Conservation (phyloP, 2,888 invertebrate species). For the Nephrocerus scutellatus region DNA sequence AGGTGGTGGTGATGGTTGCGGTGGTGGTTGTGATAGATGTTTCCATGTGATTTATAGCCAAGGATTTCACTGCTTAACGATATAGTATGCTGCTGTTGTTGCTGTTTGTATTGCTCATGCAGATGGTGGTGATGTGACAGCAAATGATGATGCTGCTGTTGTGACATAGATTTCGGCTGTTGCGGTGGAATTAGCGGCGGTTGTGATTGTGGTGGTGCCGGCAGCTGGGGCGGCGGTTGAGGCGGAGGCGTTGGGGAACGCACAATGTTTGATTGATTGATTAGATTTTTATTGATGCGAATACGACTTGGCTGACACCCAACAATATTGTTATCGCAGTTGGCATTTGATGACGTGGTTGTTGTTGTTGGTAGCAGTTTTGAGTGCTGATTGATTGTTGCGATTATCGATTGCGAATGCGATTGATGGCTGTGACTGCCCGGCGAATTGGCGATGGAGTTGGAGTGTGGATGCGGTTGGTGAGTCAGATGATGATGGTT, state of each 20-base stretch:
- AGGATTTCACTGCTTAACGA: too few species aligned
- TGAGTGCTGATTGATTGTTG: conserved; percentile 44
- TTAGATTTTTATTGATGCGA: conserved; percentile 44
- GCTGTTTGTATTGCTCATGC: conserved; percentile 14
- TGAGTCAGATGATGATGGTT: too few species aligned
- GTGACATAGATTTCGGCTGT: conserved; percentile 20
- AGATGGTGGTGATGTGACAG: too few species aligned
- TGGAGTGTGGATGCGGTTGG: conserved; percentile 10
- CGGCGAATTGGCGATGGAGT: conserved; percentile 3
- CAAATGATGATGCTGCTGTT: conserved; percentile 28
- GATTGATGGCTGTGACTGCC: conserved; percentile 14
- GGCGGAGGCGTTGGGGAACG: conserved; percentile 35
- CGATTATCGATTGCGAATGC: conserved; percentile 35
- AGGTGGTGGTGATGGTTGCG: conserved; percentile 31
- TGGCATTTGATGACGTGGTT: conserved; percentile 21
- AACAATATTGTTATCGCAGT: conserved; percentile 25
- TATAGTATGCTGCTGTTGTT: conserved; percentile 8
- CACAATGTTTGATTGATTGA: conserved; percentile 34
- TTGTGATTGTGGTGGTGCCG: conserved; percentile 23
- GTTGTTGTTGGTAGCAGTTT: conserved; percentile 37
- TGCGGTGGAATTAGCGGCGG: conserved; percentile 6
- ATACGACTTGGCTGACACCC: conserved; percentile 42
- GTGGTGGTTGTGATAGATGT: too few species aligned
- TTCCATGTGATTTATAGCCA: too few species aligned
- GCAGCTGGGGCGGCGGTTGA: conserved; percentile 22